phyloP scores from a whole-genome alignment of 2,888 invertebrate species.

The Leuctra nigra region DNA sequence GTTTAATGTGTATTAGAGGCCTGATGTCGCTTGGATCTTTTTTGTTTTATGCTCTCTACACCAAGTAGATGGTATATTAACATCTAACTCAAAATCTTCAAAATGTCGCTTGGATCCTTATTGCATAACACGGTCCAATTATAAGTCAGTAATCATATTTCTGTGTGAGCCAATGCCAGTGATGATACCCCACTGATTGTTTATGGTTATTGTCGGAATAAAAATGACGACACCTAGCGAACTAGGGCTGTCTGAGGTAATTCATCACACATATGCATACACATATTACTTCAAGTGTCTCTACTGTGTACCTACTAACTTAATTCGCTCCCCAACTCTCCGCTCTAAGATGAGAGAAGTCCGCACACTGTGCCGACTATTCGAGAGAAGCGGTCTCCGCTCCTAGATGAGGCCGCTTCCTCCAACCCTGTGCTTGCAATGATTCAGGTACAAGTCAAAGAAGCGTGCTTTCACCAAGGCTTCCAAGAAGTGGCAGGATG shows the following conservation, averaged over 20 bases:
- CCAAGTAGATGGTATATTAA: no score
- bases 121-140: no score
- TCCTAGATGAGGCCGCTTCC: conserved; percentile 24
- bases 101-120: no score
- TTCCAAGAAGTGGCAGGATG: conserved; percentile 98
- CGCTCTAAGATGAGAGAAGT: conserved; percentile 62
- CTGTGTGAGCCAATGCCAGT: background rate
- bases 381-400: conserved; percentile 24
- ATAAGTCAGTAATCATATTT: no score
- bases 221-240: background rate
- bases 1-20: no score
- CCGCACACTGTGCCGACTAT: conserved; percentile 20
- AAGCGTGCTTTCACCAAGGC: conserved; percentile 99
- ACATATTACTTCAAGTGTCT: background rate
- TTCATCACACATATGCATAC: background rate
- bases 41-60: no score
- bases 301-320: background rate
- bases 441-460: conserved; percentile 94
- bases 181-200: conserved; percentile 6
- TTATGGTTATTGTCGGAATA: background rate
- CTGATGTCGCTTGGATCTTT: no score
- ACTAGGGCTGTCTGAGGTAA: conserved; percentile 15
- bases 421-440: background rate
- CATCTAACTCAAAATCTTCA: no score
- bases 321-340: conserved; percentile 49